Base-by-base conservation (phyloP, 2,113 vertebrate species). In the Platycercus adscitus region DNA sequence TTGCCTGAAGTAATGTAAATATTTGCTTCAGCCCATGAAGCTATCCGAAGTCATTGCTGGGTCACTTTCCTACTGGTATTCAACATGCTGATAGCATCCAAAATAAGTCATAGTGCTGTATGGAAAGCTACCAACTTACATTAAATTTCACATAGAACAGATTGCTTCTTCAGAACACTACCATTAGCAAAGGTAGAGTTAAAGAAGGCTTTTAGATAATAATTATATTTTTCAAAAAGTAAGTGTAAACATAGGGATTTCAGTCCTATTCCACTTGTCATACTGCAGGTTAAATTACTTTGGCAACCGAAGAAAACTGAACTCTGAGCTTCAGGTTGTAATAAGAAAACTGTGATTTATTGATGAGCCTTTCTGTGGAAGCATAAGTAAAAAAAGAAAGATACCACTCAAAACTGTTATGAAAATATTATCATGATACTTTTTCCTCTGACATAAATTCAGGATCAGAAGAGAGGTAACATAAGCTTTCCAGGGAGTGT, bases 1-100 rank as follows among this genome's bases (percentile, higher is more conserved):
- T 19, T 89, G 73, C 77, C 81, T 91, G 70, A 93, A 81, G 82
- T 81, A 95, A 70, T 94, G 89, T 91, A 96, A 96, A 96, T 96
- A 96, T 95, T 96, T 97, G 61, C 49, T 77, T 95, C 88, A 64
- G 58, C 53, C 46, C 39, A 15, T 85, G 95, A 89, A 95, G 86
- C 39, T 91, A 78, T 47, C 20, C 56, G 16, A 84, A 97, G 95
- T 92, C 88, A 77, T 41, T 87, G 55, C 80, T 92, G 47, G 93
- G 77, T 95, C 92, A 87, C 53, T 91, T 89, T 95, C 77, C 56
- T 86, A 82, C 39, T 94, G 70, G 44, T 78, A 72, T 84, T 92
- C 37, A 68, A 4, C 39, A 23, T 65, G 46, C 84, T 80, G 70
- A 20, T 86, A 68, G 31, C 56, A 76, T 91, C 72, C 63, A 85